These are phyloP conservation scores for Indri indri DNA, from an alignment of 2,113 vertebrate genomes.

Conservation along the genomic window DNA sequence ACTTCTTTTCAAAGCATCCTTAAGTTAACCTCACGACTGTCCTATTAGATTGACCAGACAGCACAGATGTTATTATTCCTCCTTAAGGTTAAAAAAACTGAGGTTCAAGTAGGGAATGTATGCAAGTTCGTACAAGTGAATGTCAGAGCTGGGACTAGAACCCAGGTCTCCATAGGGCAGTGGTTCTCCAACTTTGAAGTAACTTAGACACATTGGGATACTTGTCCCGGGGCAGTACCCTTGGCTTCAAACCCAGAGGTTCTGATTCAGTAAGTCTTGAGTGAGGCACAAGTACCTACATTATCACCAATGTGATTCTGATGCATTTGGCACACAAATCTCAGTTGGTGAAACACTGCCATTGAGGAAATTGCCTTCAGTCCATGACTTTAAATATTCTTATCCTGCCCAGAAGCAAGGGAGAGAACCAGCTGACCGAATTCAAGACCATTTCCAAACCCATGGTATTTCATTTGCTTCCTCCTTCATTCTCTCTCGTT, in stretches of 20 bases:
- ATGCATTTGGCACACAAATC: not conserved
- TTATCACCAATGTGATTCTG: not conserved
- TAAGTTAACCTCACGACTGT: not conserved
- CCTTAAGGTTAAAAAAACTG: not conserved
- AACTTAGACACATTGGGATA: not conserved
- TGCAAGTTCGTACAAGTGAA: not conserved
- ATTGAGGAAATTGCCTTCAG: not conserved
- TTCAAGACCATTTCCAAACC: not conserved
- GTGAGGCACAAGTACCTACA: not conserved
- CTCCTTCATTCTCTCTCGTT: not conserved
- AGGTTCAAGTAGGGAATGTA: not conserved
- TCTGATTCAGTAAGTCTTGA: not conserved
- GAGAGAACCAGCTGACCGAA: not conserved
- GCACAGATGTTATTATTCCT: not conserved
- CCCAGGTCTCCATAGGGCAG: not conserved
- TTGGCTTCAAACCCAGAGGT: not conserved
- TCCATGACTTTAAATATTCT: not conserved
- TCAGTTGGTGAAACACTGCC: not conserved
- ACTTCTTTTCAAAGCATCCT: not conserved
- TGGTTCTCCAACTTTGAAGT: not conserved
- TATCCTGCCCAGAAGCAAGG: not conserved
- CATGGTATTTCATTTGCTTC: not conserved
- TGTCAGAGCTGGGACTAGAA: not conserved
- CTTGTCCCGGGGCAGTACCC: not conserved
- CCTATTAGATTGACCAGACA: rapidly evolving